Evolutionary conservation across 2,797 vertebrate species (phyloP).

Genomic region (Antennarius maculatus): DNA sequence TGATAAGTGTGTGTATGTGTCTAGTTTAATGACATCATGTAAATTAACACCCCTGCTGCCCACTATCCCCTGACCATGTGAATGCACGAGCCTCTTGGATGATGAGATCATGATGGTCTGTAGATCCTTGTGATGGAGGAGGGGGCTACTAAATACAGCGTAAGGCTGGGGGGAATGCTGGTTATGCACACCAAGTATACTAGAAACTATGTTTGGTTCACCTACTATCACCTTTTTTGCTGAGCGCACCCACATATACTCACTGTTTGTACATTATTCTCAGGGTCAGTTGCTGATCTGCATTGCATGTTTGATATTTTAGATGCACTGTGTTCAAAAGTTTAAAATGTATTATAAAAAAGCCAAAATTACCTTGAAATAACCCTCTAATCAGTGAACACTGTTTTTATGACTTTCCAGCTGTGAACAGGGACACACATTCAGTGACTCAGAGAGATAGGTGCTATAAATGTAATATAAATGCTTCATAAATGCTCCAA

Average conservation of each 20-base stretch:
- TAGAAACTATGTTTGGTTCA: conserved; percentile 59
- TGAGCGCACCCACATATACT: conserved; percentile 13
- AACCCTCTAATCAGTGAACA: conserved; percentile 28
- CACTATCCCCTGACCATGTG: conserved; percentile 57
- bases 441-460: conserved; percentile 46
- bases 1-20: conserved; percentile 49
- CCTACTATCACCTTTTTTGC: conserved; percentile 36
- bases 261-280: conserved; percentile 15
- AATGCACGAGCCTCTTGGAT: conserved; percentile 73
- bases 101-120: conserved; percentile 79
- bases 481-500: background rate
- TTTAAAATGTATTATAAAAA: conserved; percentile 27
- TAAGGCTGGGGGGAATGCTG: conserved; percentile 60
- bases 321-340: conserved; percentile 4
- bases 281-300: conserved; percentile 1
- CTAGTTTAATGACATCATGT: conserved; percentile 79
- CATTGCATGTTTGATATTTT: conserved; percentile 21
- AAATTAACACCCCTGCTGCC: conserved; percentile 71
- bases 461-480: conserved; percentile 55
- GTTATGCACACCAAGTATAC: conserved; percentile 63
- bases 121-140: conserved; percentile 63
- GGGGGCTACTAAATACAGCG: conserved; percentile 70
- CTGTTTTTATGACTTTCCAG: conserved; percentile 50
- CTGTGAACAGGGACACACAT: conserved; percentile 33
- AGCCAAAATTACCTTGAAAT: conserved; percentile 22